Percentiles rank a stretch among this genome's conserved stretches.
Evolutionary conservation across 2,797 vertebrate species (phyloP).

Genomic region (Loris lydekkerianus): DNA sequence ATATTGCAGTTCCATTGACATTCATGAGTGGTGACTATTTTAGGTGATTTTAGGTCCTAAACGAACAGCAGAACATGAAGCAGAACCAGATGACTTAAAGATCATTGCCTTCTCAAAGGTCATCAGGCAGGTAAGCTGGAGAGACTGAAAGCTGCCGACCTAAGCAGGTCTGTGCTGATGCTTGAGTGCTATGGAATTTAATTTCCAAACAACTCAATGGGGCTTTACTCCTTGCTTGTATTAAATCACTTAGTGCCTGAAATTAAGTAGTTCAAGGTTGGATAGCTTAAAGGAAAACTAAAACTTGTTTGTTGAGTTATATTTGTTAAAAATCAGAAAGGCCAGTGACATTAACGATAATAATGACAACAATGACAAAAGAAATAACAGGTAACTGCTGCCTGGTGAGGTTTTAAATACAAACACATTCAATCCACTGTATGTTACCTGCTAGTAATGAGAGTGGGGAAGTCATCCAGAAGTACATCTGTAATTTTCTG

Average conservation of each 20-base stretch:
- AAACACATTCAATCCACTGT: neutral
- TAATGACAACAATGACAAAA: neutral
- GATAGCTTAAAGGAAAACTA: constrained; percentile 40
- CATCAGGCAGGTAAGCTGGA: neutral
- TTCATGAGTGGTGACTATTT: constrained; percentile 67
- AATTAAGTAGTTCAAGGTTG: constrained; percentile 26
- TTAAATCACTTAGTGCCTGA: constrained; percentile 49
- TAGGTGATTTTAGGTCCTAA: constrained; percentile 53
- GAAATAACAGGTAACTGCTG: neutral
- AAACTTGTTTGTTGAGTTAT: neutral
- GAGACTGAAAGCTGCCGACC: neutral
- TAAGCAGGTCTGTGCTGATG: neutral
- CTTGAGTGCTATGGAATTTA: constrained; percentile 29
- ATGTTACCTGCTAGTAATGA: neutral
- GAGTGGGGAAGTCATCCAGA: neutral
- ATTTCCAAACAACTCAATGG: constrained; percentile 32
- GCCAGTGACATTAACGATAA: neutral
- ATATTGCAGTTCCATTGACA: constrained; percentile 54
- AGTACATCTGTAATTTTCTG: neutral
- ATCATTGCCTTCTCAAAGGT: constrained; percentile 48
- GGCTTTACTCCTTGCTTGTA: constrained; percentile 14
- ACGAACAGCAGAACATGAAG: constrained; percentile 31
- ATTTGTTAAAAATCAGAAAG: constrained; percentile 15
- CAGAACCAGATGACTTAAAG: constrained; percentile 58
- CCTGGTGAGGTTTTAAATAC: neutral